These are phyloP conservation scores for Elgonia sp. DNA, from an alignment of 2,888 invertebrate genomes.

Conservation along the genomic window DNA sequence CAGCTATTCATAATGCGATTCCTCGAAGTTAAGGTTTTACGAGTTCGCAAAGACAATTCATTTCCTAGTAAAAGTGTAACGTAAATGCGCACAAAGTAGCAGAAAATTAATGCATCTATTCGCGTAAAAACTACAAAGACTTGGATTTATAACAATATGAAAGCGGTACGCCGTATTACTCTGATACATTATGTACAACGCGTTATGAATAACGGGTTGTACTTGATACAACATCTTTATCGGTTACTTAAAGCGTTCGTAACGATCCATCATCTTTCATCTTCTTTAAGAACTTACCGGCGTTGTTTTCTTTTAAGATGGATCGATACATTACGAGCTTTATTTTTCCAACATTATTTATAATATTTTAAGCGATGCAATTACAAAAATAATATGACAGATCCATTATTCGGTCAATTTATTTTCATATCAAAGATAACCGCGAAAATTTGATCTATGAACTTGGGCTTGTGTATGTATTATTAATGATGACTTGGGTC, in stretches of 20 bases:
- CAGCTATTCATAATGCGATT: slow-evolving; percentile 56
- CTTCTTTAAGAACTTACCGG: slow-evolving; percentile 52
- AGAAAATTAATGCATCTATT: slow-evolving; percentile 68
- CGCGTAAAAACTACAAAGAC: slow-evolving; percentile 46
- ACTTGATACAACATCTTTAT: slow-evolving; percentile 74
- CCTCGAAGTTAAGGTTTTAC: slow-evolving; percentile 55
- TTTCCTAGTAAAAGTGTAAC: slow-evolving; percentile 31
- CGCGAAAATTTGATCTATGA: slow-evolving; percentile 25
- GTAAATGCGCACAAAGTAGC: slow-evolving; percentile 53
- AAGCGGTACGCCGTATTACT: slow-evolving; percentile 53
- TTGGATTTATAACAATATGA: slow-evolving; percentile 65
- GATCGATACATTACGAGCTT: slow-evolving; percentile 47
- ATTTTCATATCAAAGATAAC: slow-evolving; percentile 18
- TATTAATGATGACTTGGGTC: background rate
- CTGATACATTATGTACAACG: slow-evolving; percentile 39
- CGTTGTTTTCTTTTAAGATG: slow-evolving; percentile 57
- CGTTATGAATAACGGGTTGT: slow-evolving; percentile 71
- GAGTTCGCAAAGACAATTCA: slow-evolving; percentile 66
- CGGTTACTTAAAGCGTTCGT: slow-evolving; percentile 69
- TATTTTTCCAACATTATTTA: slow-evolving; percentile 43
- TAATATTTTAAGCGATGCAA: slow-evolving; percentile 39
- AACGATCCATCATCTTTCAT: slow-evolving; percentile 74
- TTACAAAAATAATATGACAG: slow-evolving; percentile 38
- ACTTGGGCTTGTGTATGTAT: background rate
- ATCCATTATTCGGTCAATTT: slow-evolving; percentile 25